Percentiles rank a stretch among this genome's conserved stretches.
These are phyloP conservation scores for Calameuta filiformis DNA, from an alignment of 2,888 invertebrate species.

Conservation along the genomic window DNA sequence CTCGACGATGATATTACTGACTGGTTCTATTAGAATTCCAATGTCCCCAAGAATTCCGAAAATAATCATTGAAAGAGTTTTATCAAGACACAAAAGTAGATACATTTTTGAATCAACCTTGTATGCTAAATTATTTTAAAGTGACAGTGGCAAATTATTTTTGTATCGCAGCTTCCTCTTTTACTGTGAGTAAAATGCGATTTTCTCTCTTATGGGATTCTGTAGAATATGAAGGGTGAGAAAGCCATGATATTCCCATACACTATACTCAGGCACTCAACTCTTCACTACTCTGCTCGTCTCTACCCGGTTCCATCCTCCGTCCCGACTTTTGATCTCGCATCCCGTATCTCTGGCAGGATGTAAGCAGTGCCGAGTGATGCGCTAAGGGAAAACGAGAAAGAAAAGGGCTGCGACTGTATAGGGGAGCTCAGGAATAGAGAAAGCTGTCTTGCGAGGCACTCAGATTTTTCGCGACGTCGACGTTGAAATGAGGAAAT, in stretches of 20 bases:
- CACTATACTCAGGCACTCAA: not conserved
- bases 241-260: not conserved
- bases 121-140: not conserved
- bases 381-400: not conserved
- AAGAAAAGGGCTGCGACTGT: not conserved
- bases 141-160: not conserved
- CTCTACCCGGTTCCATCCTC: not conserved
- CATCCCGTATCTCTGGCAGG: not conserved
- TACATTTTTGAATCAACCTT: no score
- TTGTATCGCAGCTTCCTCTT: not conserved
- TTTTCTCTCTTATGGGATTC: not conserved
- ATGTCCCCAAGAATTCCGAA: not conserved
- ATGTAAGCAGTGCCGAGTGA: not conserved
- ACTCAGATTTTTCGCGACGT: not conserved
- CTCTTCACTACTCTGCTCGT: not conserved
- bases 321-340: not conserved
- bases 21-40: not conserved
- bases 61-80: not conserved
- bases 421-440: not conserved
- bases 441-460: not conserved
- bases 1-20: not conserved
- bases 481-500: not conserved
- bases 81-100: not conserved
- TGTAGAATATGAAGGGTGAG: not conserved
- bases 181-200: not conserved